These are phyloP conservation scores for Urocyon cinereoargenteus DNA, from an alignment of 2,797 vertebrate species.

Conservation along the genomic window DNA sequence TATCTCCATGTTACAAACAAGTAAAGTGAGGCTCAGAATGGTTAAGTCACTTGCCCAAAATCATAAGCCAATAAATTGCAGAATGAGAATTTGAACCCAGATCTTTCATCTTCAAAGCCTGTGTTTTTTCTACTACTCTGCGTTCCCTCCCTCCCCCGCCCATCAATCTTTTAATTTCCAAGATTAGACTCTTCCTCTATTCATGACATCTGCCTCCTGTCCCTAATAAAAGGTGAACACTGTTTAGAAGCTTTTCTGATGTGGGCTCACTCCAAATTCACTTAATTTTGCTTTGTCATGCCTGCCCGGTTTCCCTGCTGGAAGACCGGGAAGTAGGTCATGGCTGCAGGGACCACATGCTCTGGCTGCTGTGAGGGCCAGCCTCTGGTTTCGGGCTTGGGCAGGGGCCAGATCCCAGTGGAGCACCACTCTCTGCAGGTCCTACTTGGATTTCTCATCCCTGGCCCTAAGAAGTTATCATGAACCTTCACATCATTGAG, in stretches of 20 bases:
- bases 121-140: background rate
- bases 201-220: background rate
- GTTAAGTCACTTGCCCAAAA: background rate
- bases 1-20: background rate
- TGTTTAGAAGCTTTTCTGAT: background rate
- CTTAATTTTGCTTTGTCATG: slow-evolving; percentile 72
- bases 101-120: background rate
- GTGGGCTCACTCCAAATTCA: background rate
- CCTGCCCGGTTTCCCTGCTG: slow-evolving; percentile 7
- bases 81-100: slow-evolving; percentile 5
- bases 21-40: background rate
- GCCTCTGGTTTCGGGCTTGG: background rate
- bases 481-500: background rate
- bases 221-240: background rate
- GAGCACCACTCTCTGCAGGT: background rate
- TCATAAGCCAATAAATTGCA: background rate
- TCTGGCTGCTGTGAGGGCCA: background rate
- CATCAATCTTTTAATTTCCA: background rate
- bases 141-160: too few species aligned
- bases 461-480: background rate
- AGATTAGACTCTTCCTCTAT: background rate
- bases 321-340: slow-evolving; percentile 75
- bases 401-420: background rate
- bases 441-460: background rate
- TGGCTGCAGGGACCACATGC: slow-evolving; percentile 6